phyloP scores from a whole-genome alignment of 2,797 vertebrate species.

The Euthynnus affinis region DNA sequence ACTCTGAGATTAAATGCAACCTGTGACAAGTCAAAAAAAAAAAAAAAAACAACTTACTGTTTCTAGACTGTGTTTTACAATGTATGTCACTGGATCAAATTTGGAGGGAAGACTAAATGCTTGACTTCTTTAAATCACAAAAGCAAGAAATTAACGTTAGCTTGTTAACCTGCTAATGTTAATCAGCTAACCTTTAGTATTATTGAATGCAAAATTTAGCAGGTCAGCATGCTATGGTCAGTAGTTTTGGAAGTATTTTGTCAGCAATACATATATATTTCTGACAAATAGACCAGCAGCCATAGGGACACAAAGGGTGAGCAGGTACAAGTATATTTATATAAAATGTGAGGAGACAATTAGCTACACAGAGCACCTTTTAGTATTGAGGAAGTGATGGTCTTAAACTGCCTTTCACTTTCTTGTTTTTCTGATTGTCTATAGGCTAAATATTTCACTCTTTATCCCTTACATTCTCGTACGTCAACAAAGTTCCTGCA shows the following conservation, averaged over 20 bases:
- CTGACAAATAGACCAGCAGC: background rate
- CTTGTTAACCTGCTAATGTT: slow-evolving; percentile 29
- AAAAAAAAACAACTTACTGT: too few relatives aligned
- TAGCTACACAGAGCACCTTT: slow-evolving; percentile 53
- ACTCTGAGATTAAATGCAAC: background rate
- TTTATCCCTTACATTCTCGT: background rate
- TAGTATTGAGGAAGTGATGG: background rate
- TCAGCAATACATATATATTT: slow-evolving; percentile 3
- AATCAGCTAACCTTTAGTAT: background rate
- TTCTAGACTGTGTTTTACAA: background rate
- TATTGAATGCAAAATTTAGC: background rate
- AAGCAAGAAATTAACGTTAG: background rate
- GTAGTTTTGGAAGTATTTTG: background rate
- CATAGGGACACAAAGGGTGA: background rate
- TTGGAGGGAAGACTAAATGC: too few relatives aligned
- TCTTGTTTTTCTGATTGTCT: slow-evolving; percentile 65
- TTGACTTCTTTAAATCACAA: too few relatives aligned
- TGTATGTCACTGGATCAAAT: background rate
- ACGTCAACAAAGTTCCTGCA: background rate
- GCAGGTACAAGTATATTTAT: background rate
- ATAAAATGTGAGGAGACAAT: background rate
- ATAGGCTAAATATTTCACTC: slow-evolving; percentile 14
- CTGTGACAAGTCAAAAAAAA: background rate
- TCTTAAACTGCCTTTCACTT: background rate
- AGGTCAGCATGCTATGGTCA: slow-evolving; percentile 4